These are phyloP conservation scores for Steinernema feltiae DNA, from an alignment of 1,140 invertebrate genomes.

Conservation along the genomic window DNA sequence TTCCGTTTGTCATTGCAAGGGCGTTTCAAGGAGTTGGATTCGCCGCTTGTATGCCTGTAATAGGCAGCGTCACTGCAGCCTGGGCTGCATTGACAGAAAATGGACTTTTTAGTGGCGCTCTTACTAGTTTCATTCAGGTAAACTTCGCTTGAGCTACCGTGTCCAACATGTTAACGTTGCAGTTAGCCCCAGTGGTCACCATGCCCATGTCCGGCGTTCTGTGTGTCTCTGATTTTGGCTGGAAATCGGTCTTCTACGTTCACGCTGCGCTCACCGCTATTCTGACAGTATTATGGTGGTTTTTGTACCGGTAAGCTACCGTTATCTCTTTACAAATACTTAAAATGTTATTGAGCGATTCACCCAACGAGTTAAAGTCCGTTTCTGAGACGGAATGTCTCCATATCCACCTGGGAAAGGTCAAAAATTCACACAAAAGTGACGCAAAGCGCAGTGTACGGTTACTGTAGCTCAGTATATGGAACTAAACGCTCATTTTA, in stretches of 20 bases:
- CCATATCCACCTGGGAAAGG: conserved; percentile 25
- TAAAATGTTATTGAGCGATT: background rate
- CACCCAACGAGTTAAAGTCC: background rate
- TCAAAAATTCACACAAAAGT: background rate
- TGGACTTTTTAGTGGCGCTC: conserved; percentile 29
- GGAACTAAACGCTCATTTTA: background rate
- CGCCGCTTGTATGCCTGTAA: conserved; percentile 31
- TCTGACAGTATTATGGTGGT: conserved; percentile 16
- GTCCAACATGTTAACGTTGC: too few species aligned
- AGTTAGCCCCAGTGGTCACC: background rate
- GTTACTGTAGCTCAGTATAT: background rate
- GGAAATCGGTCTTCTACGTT: conserved; percentile 32
- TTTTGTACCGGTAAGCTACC: background rate
- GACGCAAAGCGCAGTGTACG: background rate
- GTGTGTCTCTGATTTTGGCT: conserved; percentile 28
- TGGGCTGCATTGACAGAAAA: conserved; percentile 35
- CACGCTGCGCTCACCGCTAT: conserved; percentile 19
- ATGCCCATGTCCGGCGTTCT: conserved; percentile 13
- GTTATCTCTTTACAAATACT: background rate
- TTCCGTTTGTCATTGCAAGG: conserved; percentile 42
- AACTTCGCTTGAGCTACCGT: too few species aligned
- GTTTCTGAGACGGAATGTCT: conserved; percentile 2
- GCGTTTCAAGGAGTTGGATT: conserved; percentile 37
- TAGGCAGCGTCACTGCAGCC: conserved; percentile 31
- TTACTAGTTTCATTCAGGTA: conserved; percentile 35